Evolutionary conservation across 2,113 vertebrate species (phyloP).

Genomic region (Typhlomys cinereus): DNA sequence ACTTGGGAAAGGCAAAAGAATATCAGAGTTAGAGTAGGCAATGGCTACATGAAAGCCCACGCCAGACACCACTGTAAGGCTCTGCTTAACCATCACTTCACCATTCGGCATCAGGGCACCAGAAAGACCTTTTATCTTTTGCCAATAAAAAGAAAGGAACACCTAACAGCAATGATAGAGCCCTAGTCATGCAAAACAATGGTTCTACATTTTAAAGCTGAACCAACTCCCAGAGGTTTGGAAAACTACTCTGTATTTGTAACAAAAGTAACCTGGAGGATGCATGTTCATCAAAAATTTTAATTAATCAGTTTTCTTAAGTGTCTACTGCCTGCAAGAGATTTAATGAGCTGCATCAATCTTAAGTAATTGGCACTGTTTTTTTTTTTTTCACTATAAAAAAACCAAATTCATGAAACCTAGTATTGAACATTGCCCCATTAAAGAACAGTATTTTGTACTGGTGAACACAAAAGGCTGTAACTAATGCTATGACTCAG

Average conservation of each 20-base stretch:
- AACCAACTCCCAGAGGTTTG: conserved; percentile 17
- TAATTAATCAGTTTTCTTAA: conserved; percentile 44
- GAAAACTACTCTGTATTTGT: conserved; percentile 26
- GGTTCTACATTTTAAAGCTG: conserved; percentile 48
- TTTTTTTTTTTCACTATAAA: conserved; percentile 6
- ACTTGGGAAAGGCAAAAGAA: background rate
- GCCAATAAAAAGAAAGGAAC: conserved; percentile 58
- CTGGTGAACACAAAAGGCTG: background rate
- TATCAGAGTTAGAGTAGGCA: background rate
- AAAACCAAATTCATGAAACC: conserved; percentile 41
- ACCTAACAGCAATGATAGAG: conserved; percentile 24
- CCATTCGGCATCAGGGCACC: background rate
- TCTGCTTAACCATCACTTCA: conserved; percentile 51
- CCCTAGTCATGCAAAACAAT: conserved; percentile 20
- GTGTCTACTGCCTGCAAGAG: background rate
- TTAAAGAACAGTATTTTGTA: background rate
- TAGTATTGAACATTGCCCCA: background rate
- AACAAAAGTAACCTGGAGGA: conserved; percentile 39
- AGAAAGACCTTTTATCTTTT: no score
- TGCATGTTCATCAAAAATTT: conserved; percentile 5
- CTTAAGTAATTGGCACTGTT: background rate
- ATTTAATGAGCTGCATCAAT: background rate
- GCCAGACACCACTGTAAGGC: conserved; percentile 4
- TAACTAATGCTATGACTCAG: background rate
- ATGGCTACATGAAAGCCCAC: background rate